Evolutionary conservation across 2,888 invertebrate species (phyloP).

Genomic region (Macrophya annulata): DNA sequence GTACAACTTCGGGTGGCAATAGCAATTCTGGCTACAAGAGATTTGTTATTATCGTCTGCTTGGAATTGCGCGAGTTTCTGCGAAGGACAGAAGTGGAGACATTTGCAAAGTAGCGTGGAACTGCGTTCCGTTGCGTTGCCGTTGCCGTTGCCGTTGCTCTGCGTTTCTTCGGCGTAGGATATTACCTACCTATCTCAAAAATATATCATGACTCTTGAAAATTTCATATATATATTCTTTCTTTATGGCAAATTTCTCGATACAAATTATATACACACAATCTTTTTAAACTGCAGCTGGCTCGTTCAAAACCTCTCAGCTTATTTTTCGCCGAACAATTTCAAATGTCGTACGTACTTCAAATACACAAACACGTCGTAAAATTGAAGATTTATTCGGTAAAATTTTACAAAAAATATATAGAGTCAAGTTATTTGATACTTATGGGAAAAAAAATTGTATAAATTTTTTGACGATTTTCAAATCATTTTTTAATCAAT

Average conservation of each 20-base stretch:
- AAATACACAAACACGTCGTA: not conserved
- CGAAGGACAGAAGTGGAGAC: slow-evolving; percentile 43
- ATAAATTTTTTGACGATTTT: not conserved
- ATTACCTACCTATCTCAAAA: not conserved
- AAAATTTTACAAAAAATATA: not conserved
- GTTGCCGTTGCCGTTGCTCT: too few relatives aligned
- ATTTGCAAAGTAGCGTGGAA: not conserved
- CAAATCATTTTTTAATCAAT: not conserved
- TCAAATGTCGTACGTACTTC: not conserved
- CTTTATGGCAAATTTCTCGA: not conserved
- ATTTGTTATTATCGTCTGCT: slow-evolving; percentile 46
- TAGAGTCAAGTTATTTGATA: not conserved
- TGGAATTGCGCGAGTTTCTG: slow-evolving; percentile 37
- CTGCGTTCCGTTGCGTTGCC: not conserved
- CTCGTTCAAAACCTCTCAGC: not conserved
- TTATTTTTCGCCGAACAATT: not conserved
- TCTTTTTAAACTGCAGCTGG: not conserved
- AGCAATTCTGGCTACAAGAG: slow-evolving; percentile 17
- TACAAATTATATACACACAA: not conserved
- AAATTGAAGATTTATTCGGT: not conserved
- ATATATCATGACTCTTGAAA: slow-evolving; percentile 1
- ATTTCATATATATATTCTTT: not conserved
- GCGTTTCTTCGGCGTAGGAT: not conserved
- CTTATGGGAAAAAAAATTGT: not conserved
- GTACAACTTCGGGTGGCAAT: not conserved